phyloP scores from a whole-genome alignment of 2,797 vertebrate genomes.

The Euthynnus affinis region DNA sequence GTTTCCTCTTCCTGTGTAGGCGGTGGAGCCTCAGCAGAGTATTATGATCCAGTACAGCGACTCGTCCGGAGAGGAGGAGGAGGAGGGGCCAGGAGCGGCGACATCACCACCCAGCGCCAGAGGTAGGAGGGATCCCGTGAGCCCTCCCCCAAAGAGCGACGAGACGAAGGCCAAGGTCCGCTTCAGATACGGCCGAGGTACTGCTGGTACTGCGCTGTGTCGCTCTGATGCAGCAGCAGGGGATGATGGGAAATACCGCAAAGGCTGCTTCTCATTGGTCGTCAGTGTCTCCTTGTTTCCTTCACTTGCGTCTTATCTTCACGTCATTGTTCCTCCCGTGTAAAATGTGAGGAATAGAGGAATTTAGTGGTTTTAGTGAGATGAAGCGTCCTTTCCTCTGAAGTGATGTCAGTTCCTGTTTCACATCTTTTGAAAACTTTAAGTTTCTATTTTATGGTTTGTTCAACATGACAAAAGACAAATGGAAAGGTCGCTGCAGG shows the following conservation, averaged over 20 bases:
- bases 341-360: too few relatives aligned
- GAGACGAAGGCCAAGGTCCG: constrained; percentile 62
- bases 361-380: too few relatives aligned
- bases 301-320: too few relatives aligned
- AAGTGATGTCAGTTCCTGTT: too few relatives aligned
- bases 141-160: constrained; percentile 21
- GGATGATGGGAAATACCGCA: constrained; percentile 22
- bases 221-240: neutral
- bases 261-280: too few relatives aligned
- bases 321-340: too few relatives aligned
- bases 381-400: too few relatives aligned
- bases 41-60: constrained; percentile 75
- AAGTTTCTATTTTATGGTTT: too few relatives aligned
- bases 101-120: constrained; percentile 3
- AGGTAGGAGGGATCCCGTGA: constrained; percentile 10
- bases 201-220: neutral
- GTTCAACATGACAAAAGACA: too few relatives aligned
- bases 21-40: constrained; percentile 70
- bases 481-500: too few relatives aligned
- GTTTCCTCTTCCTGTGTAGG: constrained; percentile 54
- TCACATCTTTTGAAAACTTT: too few relatives aligned
- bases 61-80: constrained; percentile 83
- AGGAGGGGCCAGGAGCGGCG: constrained; percentile 51
- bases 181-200: constrained; percentile 82
- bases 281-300: too few relatives aligned